Evolutionary conservation across 2,888 invertebrate genomes (phyloP).

Genomic region (Escarpia spicata): DNA sequence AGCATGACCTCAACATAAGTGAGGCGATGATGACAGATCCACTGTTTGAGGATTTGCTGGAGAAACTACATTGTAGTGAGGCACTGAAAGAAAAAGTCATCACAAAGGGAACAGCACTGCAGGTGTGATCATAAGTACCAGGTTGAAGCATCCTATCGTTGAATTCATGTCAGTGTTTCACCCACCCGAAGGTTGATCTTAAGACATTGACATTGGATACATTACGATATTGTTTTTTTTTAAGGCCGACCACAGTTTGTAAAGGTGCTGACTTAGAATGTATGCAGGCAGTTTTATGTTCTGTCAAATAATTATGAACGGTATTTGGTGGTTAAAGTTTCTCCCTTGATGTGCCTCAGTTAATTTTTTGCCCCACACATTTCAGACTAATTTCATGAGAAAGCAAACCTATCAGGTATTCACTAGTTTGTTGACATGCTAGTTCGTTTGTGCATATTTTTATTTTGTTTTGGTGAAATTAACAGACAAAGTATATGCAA

Average conservation of each 20-base stretch:
- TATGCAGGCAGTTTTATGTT: background rate
- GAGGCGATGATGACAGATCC: slow-evolving; percentile 43
- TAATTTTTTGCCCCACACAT: no score
- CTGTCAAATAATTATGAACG: background rate
- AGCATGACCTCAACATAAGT: slow-evolving; percentile 45
- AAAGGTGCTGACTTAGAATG: background rate
- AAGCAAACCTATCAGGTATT: no score
- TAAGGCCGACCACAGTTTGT: background rate
- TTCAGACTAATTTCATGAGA: no score
- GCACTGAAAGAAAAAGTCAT: slow-evolving; percentile 52
- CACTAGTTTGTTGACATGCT: no score
- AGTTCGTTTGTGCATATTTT: no score
- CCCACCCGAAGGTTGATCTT: background rate
- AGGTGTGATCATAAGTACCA: slow-evolving; percentile 44
- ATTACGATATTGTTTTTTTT: no score
- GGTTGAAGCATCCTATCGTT: background rate
- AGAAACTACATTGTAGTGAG: slow-evolving; percentile 47
- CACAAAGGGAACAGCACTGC: slow-evolving; percentile 53
- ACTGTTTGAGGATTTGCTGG: slow-evolving; percentile 47
- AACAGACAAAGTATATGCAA: no score
- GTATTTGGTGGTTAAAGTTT: background rate
- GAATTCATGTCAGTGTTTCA: background rate
- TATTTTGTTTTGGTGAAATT: no score
- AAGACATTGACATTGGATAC: no score
- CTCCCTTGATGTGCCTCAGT: no score